Evolutionary conservation across 1,140 invertebrate genomes (phyloP).

Genomic region (Telenomus remus): DNA sequence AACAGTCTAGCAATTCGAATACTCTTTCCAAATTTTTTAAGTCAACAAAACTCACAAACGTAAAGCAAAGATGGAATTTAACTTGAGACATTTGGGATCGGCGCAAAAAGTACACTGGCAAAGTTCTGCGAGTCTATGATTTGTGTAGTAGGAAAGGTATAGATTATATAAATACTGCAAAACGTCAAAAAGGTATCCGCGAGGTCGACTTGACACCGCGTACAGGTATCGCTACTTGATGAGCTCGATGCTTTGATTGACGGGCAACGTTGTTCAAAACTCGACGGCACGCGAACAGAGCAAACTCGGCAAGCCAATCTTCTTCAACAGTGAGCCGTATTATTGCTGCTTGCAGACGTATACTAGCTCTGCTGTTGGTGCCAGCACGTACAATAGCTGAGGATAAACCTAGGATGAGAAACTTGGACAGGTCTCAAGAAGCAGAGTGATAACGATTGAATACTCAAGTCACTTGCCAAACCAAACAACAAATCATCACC

Average conservation of each 20-base stretch:
- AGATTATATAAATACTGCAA: slow-evolving; percentile 52
- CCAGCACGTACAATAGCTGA: slow-evolving; percentile 43
- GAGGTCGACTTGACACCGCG: slow-evolving; percentile 64
- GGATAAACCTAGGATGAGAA: not conserved
- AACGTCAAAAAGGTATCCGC: slow-evolving; percentile 58
- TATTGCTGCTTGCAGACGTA: slow-evolving; percentile 42
- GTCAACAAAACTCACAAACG: not conserved
- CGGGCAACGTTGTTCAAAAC: slow-evolving; percentile 69
- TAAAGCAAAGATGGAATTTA: not conserved
- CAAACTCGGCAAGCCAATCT: slow-evolving; percentile 60
- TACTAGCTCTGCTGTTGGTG: slow-evolving; percentile 45
- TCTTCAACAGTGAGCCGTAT: slow-evolving; percentile 38
- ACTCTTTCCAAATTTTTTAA: not conserved
- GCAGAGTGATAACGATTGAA: too few relatives aligned
- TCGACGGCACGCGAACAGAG: slow-evolving; percentile 69
- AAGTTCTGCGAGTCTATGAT: slow-evolving; percentile 48
- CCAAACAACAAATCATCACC: not conserved
- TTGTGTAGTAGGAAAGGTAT: slow-evolving; percentile 41
- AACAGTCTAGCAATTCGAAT: too few relatives aligned
- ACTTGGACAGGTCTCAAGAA: slow-evolving; percentile 17
- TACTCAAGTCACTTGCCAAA: not conserved
- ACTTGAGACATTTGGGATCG: not conserved
- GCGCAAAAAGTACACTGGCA: slow-evolving; percentile 9
- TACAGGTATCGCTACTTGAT: slow-evolving; percentile 60
- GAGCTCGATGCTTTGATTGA: slow-evolving; percentile 66